phyloP scores from a whole-genome alignment of 2,113 vertebrate genomes.

The Petroica traversi region DNA sequence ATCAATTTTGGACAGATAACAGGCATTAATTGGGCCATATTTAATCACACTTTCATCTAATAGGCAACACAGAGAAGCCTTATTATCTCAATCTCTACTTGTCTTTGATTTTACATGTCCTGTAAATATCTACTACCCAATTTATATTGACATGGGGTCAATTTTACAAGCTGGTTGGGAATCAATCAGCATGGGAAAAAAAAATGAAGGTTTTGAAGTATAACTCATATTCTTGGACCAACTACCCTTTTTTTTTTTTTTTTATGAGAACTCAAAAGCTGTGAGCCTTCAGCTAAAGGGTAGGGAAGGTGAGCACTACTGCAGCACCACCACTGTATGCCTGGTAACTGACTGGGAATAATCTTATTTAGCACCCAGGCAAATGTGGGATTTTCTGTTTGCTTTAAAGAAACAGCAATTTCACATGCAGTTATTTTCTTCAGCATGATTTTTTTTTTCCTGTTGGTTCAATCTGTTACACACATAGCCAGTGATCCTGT shows the following conservation, averaged over 20 bases:
- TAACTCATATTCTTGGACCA: not conserved
- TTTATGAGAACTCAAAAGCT: not conserved
- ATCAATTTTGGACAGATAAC: slow-evolving; percentile 61
- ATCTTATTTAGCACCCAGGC: not conserved
- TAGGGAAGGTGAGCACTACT: not conserved
- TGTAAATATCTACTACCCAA: slow-evolving; percentile 9
- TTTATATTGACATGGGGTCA: not conserved
- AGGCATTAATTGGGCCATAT: slow-evolving; percentile 47
- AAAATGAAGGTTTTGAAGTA: not conserved
- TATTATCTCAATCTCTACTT: slow-evolving; percentile 20
- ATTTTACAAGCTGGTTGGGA: slow-evolving; percentile 10
- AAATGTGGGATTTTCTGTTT: not conserved
- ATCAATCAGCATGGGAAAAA: not conserved
- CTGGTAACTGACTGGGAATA: not conserved
- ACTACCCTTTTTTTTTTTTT: not conserved
- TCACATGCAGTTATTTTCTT: not conserved
- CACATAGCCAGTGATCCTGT: not conserved
- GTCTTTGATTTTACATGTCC: not conserved
- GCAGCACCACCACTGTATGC: not conserved
- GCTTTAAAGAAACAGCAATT: not conserved
- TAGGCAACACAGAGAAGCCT: not conserved
- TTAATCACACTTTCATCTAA: slow-evolving; percentile 55
- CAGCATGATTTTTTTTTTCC: not conserved
- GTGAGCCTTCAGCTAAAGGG: not conserved
- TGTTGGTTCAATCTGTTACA: not conserved